Conservation (phyloP, 2,888 invertebrate genomes). For the Pseudococcus longispinus region DNA sequence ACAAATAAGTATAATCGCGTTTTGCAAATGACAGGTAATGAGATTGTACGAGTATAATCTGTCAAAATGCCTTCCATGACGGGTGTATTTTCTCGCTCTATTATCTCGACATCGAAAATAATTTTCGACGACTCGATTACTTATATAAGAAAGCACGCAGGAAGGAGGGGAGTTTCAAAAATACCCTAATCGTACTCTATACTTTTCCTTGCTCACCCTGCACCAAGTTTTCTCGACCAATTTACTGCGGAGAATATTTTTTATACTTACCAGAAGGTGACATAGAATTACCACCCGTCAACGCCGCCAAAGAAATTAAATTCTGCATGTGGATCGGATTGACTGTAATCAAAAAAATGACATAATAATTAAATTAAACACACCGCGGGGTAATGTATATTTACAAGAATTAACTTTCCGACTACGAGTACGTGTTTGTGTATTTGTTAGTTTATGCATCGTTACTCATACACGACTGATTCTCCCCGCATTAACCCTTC, state of each 20-base stretch:
- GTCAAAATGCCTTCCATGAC: not conserved
- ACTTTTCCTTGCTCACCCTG: not conserved
- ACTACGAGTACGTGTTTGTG: not conserved
- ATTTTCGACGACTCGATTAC: not conserved
- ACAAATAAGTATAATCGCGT: not conserved
- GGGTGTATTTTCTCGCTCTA: not conserved
- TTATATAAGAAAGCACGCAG: not conserved
- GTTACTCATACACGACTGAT: not conserved
- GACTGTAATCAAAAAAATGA: slow-evolving; percentile 59
- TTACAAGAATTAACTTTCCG: not conserved
- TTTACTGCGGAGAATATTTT: no score
- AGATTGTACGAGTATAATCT: slow-evolving; percentile 2
- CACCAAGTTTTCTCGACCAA: no score
- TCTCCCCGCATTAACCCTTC: not conserved
- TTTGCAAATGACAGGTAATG: slow-evolving; percentile 26
- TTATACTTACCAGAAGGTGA: slow-evolving; percentile 66
- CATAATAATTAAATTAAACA: not conserved
- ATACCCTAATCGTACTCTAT: not conserved
- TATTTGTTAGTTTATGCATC: not conserved
- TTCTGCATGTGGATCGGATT: slow-evolving; percentile 87
- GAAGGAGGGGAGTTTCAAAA: not conserved
- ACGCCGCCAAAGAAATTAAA: slow-evolving; percentile 86
- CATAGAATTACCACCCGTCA: slow-evolving; percentile 69
- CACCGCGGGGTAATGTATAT: not conserved
- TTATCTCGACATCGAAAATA: not conserved